Conservation (phyloP, 2,797 vertebrate species). For the Rhyacichthys aspro region DNA sequence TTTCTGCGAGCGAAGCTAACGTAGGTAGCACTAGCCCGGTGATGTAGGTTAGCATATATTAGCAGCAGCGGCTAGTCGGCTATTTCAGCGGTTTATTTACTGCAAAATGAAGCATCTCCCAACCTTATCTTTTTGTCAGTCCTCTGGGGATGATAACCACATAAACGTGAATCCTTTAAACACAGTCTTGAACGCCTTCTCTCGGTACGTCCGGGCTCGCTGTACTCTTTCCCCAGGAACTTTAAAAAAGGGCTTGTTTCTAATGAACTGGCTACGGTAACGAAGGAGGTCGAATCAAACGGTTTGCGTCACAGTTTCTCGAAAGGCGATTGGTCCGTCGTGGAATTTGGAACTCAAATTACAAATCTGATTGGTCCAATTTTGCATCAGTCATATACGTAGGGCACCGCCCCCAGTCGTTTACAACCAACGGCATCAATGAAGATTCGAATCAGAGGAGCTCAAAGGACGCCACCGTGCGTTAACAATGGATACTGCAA, state of each 20-base stretch:
- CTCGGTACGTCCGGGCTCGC: slow-evolving; percentile 43
- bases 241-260: slow-evolving; percentile 74
- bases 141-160: slow-evolving; percentile 11
- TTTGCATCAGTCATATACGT: slow-evolving; percentile 26
- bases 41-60: slow-evolving; percentile 29
- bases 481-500: slow-evolving; percentile 17
- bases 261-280: slow-evolving; percentile 42
- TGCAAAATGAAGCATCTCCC: slow-evolving; percentile 6
- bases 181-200: slow-evolving; percentile 40
- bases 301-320: slow-evolving; percentile 21
- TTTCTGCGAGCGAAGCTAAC: slow-evolving; percentile 52
- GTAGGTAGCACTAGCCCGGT: slow-evolving; percentile 47
- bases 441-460: slow-evolving; percentile 23
- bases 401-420: slow-evolving; percentile 37
- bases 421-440: slow-evolving; percentile 49
- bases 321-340: slow-evolving; percentile 56
- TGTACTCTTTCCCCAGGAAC: slow-evolving; percentile 73
- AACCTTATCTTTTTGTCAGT: slow-evolving; percentile 40
- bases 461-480: slow-evolving; percentile 37
- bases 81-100: slow-evolving; percentile 15
- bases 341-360: slow-evolving; percentile 4
- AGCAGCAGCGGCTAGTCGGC: slow-evolving; percentile 41
- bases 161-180: slow-evolving; percentile 31
- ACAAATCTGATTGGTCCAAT: slow-evolving; percentile 55
- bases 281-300: slow-evolving; percentile 51